Conservation (phyloP, 2,113 vertebrate genomes). For the Mesitornis unicolor region DNA sequence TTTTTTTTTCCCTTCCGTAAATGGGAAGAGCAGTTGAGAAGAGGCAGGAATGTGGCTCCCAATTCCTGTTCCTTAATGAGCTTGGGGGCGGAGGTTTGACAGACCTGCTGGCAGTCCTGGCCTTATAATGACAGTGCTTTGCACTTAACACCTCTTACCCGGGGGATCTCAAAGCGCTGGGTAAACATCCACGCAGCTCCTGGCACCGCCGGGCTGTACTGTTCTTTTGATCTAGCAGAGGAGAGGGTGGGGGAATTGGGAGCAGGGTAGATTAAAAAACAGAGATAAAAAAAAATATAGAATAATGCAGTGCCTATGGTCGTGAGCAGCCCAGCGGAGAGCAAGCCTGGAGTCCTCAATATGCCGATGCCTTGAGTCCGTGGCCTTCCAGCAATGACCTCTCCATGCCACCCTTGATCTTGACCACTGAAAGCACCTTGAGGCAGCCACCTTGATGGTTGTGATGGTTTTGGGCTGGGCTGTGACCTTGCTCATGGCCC, state of each 20-base stretch:
- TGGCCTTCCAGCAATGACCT: background rate
- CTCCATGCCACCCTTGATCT: background rate
- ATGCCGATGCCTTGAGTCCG: background rate
- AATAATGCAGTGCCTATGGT: rapidly evolving
- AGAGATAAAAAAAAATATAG: background rate
- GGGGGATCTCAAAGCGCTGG: background rate
- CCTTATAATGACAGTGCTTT: background rate
- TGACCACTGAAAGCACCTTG: background rate
- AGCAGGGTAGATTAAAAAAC: background rate
- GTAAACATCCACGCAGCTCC: background rate
- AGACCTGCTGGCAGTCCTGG: background rate
- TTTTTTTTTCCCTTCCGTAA: background rate
- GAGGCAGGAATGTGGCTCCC: conserved; percentile 28
- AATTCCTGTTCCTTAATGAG: background rate
- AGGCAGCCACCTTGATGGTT: rapidly evolving
- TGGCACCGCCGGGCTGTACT: background rate
- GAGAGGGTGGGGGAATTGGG: background rate
- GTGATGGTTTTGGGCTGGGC: background rate
- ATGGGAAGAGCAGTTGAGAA: background rate
- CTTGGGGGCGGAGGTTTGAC: background rate
- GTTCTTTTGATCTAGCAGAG: background rate
- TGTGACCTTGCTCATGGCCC: background rate
- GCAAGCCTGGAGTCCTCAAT: background rate
- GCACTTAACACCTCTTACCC: conserved; percentile 16
- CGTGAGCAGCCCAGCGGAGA: background rate